Evolutionary conservation across 1,140 invertebrate genomes (phyloP).

Genomic region (Macrocentrus cingulum): DNA sequence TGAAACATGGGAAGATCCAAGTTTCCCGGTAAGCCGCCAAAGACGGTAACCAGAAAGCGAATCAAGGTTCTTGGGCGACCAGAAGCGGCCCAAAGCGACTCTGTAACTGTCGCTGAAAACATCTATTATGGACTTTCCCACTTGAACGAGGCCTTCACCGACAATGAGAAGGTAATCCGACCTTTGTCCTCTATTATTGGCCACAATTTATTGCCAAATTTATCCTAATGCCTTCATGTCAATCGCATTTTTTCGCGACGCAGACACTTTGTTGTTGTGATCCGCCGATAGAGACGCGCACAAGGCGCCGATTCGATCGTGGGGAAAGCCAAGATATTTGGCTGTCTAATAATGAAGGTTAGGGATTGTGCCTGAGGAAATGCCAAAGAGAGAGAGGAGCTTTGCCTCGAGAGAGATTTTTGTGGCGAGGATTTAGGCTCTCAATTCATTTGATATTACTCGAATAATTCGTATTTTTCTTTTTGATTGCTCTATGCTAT

Average conservation of each 20-base stretch:
- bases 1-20: conserved; percentile 68
- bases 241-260: conserved; percentile 24
- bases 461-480: not conserved
- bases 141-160: conserved; percentile 51
- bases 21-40: conserved; percentile 82
- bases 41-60: conserved; percentile 79
- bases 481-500: not conserved
- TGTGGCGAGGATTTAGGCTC: too few species aligned
- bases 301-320: conserved; percentile 32
- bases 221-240: not conserved
- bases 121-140: conserved; percentile 57
- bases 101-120: conserved; percentile 60
- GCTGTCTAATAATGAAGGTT: conserved; percentile 36
- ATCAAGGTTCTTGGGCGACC: conserved; percentile 71
- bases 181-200: conserved; percentile 2
- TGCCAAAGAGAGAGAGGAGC: not conserved
- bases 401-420: not conserved
- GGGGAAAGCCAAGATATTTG: conserved; percentile 30
- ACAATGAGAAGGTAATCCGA: conserved; percentile 53
- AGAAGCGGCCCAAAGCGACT: conserved; percentile 57
- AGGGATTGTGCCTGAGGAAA: conserved; percentile 6
- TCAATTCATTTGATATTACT: too few species aligned
- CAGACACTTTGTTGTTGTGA: conserved; percentile 26
- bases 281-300: conserved; percentile 31
- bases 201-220: not conserved